Evolutionary conservation across 1,140 invertebrate species (phyloP), one percentile per base, ranked within the genome.

Genomic region (Hypsibius dujardini): DNA sequence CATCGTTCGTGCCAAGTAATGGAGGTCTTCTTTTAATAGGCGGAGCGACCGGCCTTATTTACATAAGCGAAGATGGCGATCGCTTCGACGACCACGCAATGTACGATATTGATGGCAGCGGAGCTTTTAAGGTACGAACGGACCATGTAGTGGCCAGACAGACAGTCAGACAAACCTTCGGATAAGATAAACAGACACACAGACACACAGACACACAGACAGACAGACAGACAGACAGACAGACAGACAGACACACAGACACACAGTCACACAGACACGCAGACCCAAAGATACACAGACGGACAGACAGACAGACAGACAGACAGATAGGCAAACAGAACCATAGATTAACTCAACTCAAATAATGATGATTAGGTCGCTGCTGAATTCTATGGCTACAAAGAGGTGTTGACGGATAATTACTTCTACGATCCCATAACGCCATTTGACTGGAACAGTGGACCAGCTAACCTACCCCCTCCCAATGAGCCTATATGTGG

Each of bases 341-440:
- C 50, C 50, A 56, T 7, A 56, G 50, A n/a, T 56, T n/a, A 56
- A 56, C n/a, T 7, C n/a, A 56, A 56, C 7, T n/a, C 50, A 7
- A n/a, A 7, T 56, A 7, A 7, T n/a, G 7, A n/a, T 56, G n/a
- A 56, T 56, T 56, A 56, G 50, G 7, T 56, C 50, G 50, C 50
- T 7, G 50, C 50, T n/a, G 50, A 56, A 56, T 56, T 56, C 50
- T 56, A 56, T 56, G 50, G 50, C 7, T 56, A 56, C 50, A 56
- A 56, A 56, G 50, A 56, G 7, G n/a, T 56, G 7, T 56, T 7
- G 50, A 56, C n/a, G n/a, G 7, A 56, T 7, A 56, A 56, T 56
- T 56, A 56, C n/a, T 7, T n/a, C n/a, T 56, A 7, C 50, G 50
- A 56, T 56, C 50, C 7, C 7, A n/a, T 56, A 7, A 56, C 7